phyloP scores from a whole-genome alignment of 2,888 invertebrate species.

The Apodemia duryi region DNA sequence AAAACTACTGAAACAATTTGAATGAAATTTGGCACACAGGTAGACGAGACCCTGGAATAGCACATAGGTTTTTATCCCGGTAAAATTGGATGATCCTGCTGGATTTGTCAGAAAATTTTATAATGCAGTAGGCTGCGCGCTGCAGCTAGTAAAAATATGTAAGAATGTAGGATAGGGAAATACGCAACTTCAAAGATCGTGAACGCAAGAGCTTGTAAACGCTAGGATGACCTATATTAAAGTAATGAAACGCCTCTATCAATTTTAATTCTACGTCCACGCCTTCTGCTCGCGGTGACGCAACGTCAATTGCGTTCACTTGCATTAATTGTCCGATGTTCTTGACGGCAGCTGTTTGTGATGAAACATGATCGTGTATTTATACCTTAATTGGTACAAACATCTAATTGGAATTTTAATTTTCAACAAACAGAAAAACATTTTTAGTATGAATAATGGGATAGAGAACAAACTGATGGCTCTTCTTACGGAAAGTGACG shows the following conservation, averaged over 20 bases:
- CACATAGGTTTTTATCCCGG: too few relatives aligned
- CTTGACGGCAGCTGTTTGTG: conserved; percentile 59
- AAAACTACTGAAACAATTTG: too few relatives aligned
- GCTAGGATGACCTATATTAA: conserved; percentile 26
- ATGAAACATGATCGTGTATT: conserved; percentile 33
- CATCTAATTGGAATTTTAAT: background rate
- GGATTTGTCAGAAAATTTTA: too few relatives aligned
- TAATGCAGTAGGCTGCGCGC: too few relatives aligned
- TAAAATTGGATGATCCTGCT: too few relatives aligned
- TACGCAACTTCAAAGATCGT: background rate
- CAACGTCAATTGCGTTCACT: conserved; percentile 71
- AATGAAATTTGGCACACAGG: too few relatives aligned
- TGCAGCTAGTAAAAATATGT: too few relatives aligned
- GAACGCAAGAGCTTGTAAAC: conserved; percentile 21
- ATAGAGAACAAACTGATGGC: too few relatives aligned
- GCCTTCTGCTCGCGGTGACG: conserved; percentile 52
- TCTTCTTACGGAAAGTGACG: too few relatives aligned
- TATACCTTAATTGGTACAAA: conserved; percentile 9
- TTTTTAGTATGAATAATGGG: too few relatives aligned
- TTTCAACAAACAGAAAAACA: background rate
- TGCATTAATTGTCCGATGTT: conserved; percentile 60
- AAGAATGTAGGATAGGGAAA: background rate
- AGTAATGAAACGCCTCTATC: conserved; percentile 41
- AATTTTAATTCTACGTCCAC: conserved; percentile 61
- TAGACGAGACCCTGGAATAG: too few relatives aligned